Conservation (phyloP, 2,113 vertebrate species). For the Centropristis striata region DNA sequence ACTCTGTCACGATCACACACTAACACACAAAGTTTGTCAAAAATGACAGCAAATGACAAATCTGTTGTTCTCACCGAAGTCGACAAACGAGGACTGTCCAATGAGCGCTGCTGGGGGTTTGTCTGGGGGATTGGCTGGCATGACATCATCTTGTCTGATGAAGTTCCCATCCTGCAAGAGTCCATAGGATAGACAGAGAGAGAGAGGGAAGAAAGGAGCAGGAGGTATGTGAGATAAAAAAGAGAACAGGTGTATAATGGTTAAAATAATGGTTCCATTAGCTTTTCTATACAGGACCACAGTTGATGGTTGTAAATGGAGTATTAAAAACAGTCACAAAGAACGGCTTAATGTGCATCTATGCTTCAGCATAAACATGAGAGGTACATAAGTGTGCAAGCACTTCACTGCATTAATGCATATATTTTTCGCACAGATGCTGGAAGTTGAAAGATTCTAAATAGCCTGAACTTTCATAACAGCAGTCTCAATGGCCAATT, state of each 20-base stretch:
- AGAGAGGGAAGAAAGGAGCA: not conserved
- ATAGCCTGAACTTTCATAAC: not conserved
- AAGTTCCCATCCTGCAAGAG: slow-evolving; percentile 91
- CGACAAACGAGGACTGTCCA: slow-evolving; percentile 95
- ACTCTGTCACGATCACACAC: not conserved
- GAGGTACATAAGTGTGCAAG: not conserved
- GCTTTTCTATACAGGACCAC: not conserved
- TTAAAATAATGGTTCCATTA: not conserved
- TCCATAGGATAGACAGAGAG: not conserved
- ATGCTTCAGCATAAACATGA: slow-evolving; percentile 16
- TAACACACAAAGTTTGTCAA: not conserved
- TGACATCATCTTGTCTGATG: slow-evolving; percentile 54
- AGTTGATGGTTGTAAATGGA: not conserved
- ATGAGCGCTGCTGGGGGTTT: slow-evolving; percentile 70
- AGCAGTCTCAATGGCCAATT: not conserved
- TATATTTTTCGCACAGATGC: slow-evolving; percentile 9
- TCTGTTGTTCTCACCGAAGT: slow-evolving; percentile 90
- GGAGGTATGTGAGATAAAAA: not conserved
- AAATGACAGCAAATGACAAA: slow-evolving; percentile 2
- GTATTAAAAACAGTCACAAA: not conserved
- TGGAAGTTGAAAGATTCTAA: not conserved
- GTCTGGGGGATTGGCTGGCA: slow-evolving; percentile 32
- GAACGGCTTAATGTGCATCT: not conserved
- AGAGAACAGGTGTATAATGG: not conserved
- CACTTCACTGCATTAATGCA: slow-evolving; percentile 3